Base-by-base conservation (phyloP, 1,140 invertebrate species). In the Trissolcus basalis region DNA sequence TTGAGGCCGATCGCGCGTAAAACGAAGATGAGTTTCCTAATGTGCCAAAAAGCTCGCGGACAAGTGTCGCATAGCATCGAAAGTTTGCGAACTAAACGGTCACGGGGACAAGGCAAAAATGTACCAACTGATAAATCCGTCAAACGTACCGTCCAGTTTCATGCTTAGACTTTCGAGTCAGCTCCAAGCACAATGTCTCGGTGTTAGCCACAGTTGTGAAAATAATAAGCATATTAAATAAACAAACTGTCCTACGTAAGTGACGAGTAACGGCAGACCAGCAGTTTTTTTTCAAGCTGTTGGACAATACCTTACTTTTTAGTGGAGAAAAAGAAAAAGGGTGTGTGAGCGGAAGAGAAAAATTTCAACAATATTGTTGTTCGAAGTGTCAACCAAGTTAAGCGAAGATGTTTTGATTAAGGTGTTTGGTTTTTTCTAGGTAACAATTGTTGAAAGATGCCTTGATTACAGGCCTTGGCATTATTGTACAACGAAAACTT, bases 1-100 rank as follows among this genome's bases (percentile, higher is more conserved):
- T 70, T 79, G 82, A 68, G 78, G 75, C 78, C 51, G 68, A 79
- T 83, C 81, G 81, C 71, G 48, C 76, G 41, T 64, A 69, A 53
- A 12, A 12, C 73, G 68, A 16, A 15, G 55, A 71, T 55, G 36
- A 55, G 36, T 48, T 32, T 64, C 39, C 50, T 13, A 67, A 49
- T 63, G 74, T 77, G 74, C 74, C 68, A 72, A 77, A 27, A 27
- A 72, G 55, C 47, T 64, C 50, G 61, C 56, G 45, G 41, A 70
- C 36, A 39, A 51, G 53, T 12, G 49, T 43, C 48, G 11, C 10
- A n/a, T 39, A 71, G 9, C 36, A 39, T n/a, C 53, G 16, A 47
- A 72, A 63, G 50, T 54, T 51, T 51, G 48, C 45, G 35, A 64
- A 48, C 9, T 13, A 58, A 50, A 68, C 63, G 51, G 47, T 67